phyloP scores from a whole-genome alignment of 2,797 vertebrate species.

The Acipenser transmontanus region DNA sequence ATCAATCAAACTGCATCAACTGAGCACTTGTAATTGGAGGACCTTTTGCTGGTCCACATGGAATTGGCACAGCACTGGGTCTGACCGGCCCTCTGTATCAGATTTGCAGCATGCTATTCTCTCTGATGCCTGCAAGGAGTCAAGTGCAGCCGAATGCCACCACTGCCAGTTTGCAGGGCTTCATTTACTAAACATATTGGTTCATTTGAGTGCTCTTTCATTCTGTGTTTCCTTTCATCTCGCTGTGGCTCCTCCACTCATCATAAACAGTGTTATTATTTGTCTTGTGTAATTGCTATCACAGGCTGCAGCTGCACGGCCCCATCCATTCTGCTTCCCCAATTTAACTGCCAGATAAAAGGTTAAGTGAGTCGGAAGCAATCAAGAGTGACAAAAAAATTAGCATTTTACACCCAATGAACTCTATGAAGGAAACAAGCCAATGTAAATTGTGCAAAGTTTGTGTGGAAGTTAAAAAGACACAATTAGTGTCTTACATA shows the following conservation, averaged over 20 bases:
- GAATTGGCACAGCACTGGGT: too few relatives aligned
- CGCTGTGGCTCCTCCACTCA: background rate
- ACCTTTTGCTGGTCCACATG: too few relatives aligned
- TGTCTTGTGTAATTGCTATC: background rate
- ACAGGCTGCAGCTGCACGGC: conserved; percentile 3
- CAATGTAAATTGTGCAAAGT: background rate
- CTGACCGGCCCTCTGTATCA: background rate
- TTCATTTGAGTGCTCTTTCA: conserved; percentile 2
- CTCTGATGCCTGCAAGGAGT: background rate
- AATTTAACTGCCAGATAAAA: conserved; percentile 3
- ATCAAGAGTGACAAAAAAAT: background rate
- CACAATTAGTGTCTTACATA: too few relatives aligned
- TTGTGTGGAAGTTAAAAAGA: too few relatives aligned
- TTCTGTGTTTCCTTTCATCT: background rate
- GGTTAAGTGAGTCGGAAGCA: background rate
- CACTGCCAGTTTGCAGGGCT: conserved; percentile 1
- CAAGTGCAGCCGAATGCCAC: background rate
- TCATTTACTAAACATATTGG: conserved; percentile 2
- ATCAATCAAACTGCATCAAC: too few relatives aligned
- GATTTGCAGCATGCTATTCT: background rate
- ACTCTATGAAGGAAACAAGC: background rate
- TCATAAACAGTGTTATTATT: background rate
- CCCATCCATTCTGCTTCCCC: background rate
- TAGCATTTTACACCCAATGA: background rate
- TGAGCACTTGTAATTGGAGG: too few relatives aligned